These are phyloP conservation scores for Melipona bicolor DNA, from an alignment of 2,888 invertebrate genomes.

Conservation along the genomic window DNA sequence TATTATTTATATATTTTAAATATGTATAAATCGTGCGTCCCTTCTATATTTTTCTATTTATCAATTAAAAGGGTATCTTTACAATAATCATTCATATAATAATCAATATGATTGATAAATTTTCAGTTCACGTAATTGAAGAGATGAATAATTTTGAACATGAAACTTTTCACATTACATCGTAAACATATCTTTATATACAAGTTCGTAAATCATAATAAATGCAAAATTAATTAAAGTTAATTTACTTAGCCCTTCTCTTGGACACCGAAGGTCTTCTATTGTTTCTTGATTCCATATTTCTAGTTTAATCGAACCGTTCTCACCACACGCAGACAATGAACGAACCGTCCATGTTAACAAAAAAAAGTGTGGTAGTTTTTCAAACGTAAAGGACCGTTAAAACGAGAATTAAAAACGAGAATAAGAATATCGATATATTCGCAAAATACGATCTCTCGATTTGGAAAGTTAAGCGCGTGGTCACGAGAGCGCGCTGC, in stretches of 20 bases:
- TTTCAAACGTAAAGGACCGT: constrained; percentile 13
- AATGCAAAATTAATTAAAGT: not conserved
- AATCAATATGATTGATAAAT: not conserved
- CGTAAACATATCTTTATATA: not conserved
- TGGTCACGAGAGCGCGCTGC: constrained; percentile 77
- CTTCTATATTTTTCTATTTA: constrained; percentile 29
- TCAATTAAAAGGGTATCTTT: not conserved
- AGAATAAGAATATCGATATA: constrained; percentile 58
- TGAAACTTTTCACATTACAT: not conserved
- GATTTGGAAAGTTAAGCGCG: constrained; percentile 58
- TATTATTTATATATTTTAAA: constrained; percentile 10
- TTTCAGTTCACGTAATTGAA: constrained; percentile 19
- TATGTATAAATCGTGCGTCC: not conserved
- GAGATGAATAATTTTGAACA: not conserved
- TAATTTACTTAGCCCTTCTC: not conserved
- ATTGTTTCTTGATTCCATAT: not conserved
- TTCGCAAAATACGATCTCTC: constrained; percentile 53
- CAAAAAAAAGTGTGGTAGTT: not conserved
- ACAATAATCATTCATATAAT: constrained; percentile 9
- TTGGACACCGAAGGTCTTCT: not conserved
- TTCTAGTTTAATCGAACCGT: not conserved
- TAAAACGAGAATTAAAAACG: constrained; percentile 34
- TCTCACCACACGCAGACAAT: not conserved
- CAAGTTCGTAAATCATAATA: not conserved
- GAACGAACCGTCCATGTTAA: not conserved